Evolutionary conservation across 2,113 vertebrate genomes (phyloP), one percentile per base, ranked within the genome.

Genomic region (Narcine bancroftii): DNA sequence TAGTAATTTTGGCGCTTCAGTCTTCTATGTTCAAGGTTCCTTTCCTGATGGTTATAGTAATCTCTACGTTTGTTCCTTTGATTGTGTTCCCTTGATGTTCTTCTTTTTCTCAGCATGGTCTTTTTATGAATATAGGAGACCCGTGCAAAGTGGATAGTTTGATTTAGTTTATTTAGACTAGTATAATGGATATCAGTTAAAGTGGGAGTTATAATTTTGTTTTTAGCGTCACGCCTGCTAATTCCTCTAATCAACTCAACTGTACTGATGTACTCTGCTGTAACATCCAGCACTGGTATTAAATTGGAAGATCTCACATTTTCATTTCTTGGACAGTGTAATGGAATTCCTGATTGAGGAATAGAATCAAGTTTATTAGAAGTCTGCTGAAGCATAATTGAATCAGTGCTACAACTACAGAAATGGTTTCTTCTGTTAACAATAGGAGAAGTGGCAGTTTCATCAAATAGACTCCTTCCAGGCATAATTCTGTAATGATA

Each of bases 401-500:
- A 93, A 66, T 95, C 93, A 63, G 92, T 19, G 1, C 92, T 71
- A 72, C 97, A 99, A 93, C 94, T 94, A 69, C 98, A 99, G 92
- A 96, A 97, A 3, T 79, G 93, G 5, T 0, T 93, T 92, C 94
- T 95, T 91, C 91, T 94, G 65, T 92, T 92, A 0, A 93, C 92
- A 0, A 45, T 94, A 72, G 93, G 92, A 73, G 93, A 94, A 93
- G 92, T 45, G 0, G 97, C 96, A 33, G 93, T 92, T 71, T 92
- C 95, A 94, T 99, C 98, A 95, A 98, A 99, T 93, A 98, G 94
- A 93, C 98, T 99, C 92, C 94, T 94, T 93, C 97, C 97, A 72
- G 97, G 96, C 45, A 95, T 93, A 93, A 99, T 96, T 94, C 98
- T 98, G 94, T 42, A n/a, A 93, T 75, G 92, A 36, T 69, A 69